Percentiles rank a stretch among this genome's conserved stretches.
phyloP scores from a whole-genome alignment of 1,140 invertebrate species.

The Heliconius hermathena region DNA sequence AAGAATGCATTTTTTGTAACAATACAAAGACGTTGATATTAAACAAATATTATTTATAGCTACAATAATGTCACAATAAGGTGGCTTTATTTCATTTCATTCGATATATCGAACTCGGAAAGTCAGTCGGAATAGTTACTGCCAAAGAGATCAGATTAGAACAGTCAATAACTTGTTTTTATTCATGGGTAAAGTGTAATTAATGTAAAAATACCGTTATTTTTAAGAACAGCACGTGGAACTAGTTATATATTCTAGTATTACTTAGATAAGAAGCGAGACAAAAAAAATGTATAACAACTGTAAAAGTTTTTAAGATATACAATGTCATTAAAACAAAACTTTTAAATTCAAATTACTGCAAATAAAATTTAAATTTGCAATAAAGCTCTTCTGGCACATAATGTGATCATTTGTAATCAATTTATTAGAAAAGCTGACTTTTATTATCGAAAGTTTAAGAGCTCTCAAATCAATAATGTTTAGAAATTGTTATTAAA shows the following conservation, averaged over 20 bases:
- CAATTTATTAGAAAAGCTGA: not conserved
- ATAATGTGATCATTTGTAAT: not conserved
- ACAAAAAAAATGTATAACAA: not conserved
- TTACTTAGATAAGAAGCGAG: not conserved
- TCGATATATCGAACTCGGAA: not conserved
- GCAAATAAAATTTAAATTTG: not conserved
- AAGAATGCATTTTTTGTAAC: no score
- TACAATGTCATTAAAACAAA: no score
- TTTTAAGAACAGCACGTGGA: not conserved
- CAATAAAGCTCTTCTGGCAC: not conserved
- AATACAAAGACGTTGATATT: no score
- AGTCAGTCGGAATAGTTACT: not conserved
- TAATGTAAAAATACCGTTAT: not conserved
- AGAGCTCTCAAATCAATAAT: not conserved
- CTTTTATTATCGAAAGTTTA: not conserved
- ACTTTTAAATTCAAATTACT: no score
- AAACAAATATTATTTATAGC: no score
- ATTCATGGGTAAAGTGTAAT: not conserved
- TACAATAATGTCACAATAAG: no score
- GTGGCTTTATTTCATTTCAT: not conserved
- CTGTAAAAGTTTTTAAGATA: not conserved
- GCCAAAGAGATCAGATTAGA: not conserved
- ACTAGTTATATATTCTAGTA: not conserved
- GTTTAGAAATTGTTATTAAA: not conserved
- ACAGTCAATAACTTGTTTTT: not conserved